Percentiles rank a stretch among this genome's conserved stretches.
Evolutionary conservation across 1,140 invertebrate genomes (phyloP).

Genomic region (Drosophila azteca): DNA sequence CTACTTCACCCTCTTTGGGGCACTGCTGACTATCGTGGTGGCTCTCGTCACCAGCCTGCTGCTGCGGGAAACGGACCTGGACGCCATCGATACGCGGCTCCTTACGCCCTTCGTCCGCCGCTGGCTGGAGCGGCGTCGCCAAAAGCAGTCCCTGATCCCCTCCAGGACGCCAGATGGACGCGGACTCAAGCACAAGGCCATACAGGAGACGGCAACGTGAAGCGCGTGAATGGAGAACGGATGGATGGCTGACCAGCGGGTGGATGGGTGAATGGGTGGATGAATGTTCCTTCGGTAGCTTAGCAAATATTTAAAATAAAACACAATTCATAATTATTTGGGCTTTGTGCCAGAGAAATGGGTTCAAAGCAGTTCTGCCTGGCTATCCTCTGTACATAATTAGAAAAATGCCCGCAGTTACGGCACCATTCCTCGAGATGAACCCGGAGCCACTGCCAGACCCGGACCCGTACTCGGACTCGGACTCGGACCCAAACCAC

Average conservation of each 20-base stretch:
- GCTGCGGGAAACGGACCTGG: conserved; percentile 85
- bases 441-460: not conserved
- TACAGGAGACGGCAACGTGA: conserved; percentile 62
- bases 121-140: conserved; percentile 84
- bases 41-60: conserved; percentile 86
- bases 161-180: not conserved
- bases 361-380: conserved; percentile 57
- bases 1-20: conserved; percentile 87
- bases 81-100: conserved; percentile 86
- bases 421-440: conserved; percentile 4
- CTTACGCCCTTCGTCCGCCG: conserved; percentile 88
- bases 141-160: conserved; percentile 40
- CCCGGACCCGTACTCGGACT: not conserved
- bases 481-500: not conserved
- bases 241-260: not conserved
- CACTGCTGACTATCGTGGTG: conserved; percentile 87
- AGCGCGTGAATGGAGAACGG: not conserved
- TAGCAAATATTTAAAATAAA: conserved; percentile 76
- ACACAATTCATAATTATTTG: conserved; percentile 69
- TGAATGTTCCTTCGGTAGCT: conserved; percentile 66
- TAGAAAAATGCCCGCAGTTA: conserved; percentile 75
- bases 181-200: conserved; percentile 10
- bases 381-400: conserved; percentile 53
- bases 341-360: conserved; percentile 35
- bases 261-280: too few relatives aligned